phyloP scores from a whole-genome alignment of 2,888 invertebrate genomes.

The Lysandra bellargus region DNA sequence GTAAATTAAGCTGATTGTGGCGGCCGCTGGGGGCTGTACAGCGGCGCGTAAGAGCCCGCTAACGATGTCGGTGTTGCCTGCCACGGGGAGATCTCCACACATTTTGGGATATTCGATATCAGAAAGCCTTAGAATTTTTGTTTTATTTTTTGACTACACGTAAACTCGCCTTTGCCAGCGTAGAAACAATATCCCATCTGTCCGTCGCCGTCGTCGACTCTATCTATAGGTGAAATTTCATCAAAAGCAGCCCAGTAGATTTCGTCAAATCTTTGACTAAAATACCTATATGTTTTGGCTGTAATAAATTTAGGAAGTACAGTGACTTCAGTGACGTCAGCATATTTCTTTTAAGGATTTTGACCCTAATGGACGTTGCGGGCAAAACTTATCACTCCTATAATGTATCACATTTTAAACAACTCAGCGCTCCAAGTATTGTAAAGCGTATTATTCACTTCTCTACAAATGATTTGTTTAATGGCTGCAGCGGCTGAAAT shows the following conservation, averaged over 20 bases:
- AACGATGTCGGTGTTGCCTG: constrained; percentile 20
- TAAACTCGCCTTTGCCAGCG: no score
- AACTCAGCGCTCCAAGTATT: not conserved
- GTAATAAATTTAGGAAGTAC: no score
- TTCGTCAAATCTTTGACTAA: no score
- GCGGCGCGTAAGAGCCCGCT: constrained; percentile 21
- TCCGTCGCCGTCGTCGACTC: no score
- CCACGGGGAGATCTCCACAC: not conserved
- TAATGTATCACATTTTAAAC: not conserved
- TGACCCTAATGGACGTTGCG: not conserved
- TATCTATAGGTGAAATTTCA: no score
- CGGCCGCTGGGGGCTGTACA: constrained; percentile 27
- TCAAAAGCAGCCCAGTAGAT: no score
- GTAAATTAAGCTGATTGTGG: constrained; percentile 29
- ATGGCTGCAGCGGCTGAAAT: constrained; percentile 26
- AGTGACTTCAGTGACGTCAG: not conserved
- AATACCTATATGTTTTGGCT: no score
- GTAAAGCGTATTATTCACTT: not conserved
- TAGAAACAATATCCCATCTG: no score
- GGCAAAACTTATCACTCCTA: not conserved
- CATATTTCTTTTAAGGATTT: not conserved
- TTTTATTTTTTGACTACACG: no score
- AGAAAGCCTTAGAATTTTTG: not conserved
- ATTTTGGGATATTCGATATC: not conserved
- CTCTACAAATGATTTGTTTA: constrained; percentile 14